Evolutionary conservation across 1,140 invertebrate genomes (phyloP), one percentile per base, ranked within the genome.

Genomic region (Triops cancriformis): DNA sequence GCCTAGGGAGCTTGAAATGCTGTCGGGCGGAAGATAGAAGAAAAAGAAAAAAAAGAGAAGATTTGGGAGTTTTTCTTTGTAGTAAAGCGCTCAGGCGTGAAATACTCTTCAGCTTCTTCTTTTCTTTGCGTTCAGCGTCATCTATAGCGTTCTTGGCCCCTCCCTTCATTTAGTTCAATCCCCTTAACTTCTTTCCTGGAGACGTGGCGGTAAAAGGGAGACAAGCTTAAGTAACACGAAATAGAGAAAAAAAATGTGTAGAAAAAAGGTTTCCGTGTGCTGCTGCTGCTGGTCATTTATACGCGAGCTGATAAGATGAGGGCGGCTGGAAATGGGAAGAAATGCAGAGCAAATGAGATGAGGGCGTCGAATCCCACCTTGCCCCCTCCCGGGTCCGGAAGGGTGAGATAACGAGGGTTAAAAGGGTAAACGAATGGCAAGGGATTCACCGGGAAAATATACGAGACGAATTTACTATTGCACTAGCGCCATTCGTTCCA

Each of bases 281-380:
- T 64, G 31, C 51, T 64, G 31, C 31, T 64, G 51, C 51, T 64
- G 51, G 51, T 64, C 51, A 64, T 64, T 64, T 64, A 64, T 64
- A 14, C 2, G 0, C 10, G 51, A 23, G 51, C 51, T 64, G 51
- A 64, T 64, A 64, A 64, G 51, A 64, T 64, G 51, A 37, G 31
- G 31, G 31, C 31, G 31, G 31, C 31, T 37, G 2, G 31, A 37
- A 37, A 37, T 37, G 31, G 31, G 11, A 5, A 18, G 51, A 64
- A 64, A 64, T 64, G 51, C 51, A 23, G 51, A 37, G 31, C 18
- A 64, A 64, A 23, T 14, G n/a, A 23, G 51, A 64, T 23, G 51
- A 64, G 51, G 51, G 51, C 51, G 51, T 10, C 51, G 51, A 18
- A 64, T 64, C 51, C 31, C 14, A 64, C 51, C 51, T 64, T 23